These are phyloP conservation scores for Haliclystus octoradiatus DNA, from an alignment of 30 jellyfish, hydroid and myxozoan genomes.

Conservation along the genomic window DNA sequence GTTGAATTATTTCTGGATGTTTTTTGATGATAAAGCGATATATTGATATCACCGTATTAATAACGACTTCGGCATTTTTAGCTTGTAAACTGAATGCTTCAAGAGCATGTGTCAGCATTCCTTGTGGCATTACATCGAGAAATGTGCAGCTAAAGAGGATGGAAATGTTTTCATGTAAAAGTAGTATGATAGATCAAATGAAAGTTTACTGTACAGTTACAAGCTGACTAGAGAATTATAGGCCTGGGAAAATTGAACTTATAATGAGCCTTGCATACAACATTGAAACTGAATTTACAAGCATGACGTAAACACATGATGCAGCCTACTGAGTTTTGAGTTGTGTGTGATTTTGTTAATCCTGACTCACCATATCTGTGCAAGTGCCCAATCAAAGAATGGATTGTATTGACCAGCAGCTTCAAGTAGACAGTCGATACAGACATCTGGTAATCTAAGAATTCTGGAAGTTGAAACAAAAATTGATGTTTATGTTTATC, in stretches of 20 bases:
- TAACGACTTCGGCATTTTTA: slow-evolving; percentile 60
- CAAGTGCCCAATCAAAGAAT: slow-evolving; percentile 81
- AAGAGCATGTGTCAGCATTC: slow-evolving; percentile 65
- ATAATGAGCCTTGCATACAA: background rate
- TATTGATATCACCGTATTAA: slow-evolving; percentile 58
- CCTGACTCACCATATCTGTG: slow-evolving; percentile 77
- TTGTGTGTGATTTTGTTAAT: no score
- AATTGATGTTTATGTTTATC: background rate
- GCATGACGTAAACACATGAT: background rate
- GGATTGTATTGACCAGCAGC: slow-evolving; percentile 66
- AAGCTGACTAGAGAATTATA: background rate
- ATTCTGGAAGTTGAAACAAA: slow-evolving; percentile 21
- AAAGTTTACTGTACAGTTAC: background rate
- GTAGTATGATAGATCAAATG: no score
- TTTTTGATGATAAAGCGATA: slow-evolving; percentile 30
- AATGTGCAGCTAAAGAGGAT: slow-evolving; percentile 54
- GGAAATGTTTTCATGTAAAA: no score
- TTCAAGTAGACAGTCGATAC: slow-evolving; percentile 49
- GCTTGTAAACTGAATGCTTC: slow-evolving; percentile 92
- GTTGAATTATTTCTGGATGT: slow-evolving; percentile 36
- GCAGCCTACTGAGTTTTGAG: no score
- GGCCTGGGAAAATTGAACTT: background rate
- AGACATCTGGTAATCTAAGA: slow-evolving; percentile 54
- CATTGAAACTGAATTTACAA: background rate
- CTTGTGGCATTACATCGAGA: slow-evolving; percentile 71